These are phyloP conservation scores for Chiroxiphia lanceolata DNA, from an alignment of 2,797 vertebrate species.

Conservation along the genomic window DNA sequence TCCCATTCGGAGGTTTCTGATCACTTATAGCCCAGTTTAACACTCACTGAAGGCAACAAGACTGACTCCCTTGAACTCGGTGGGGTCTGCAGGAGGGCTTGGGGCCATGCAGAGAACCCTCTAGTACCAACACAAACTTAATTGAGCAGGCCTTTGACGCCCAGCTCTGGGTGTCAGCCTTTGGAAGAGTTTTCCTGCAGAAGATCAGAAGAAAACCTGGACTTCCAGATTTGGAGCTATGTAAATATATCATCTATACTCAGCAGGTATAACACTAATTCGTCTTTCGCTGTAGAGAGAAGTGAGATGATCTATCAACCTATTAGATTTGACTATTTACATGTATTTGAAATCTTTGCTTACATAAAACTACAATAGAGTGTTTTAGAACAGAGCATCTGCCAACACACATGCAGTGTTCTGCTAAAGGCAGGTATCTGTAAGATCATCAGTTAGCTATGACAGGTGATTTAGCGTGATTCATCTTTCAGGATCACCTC, in stretches of 20 bases:
- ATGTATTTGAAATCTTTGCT: conserved; percentile 26
- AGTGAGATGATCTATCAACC: neutral
- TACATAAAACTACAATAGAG: conserved; percentile 24
- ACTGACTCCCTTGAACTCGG: neutral
- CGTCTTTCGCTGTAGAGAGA: neutral
- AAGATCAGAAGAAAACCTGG: neutral
- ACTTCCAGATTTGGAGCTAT: neutral
- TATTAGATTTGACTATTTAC: neutral
- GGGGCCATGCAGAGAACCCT: neutral
- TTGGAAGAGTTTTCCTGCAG: neutral
- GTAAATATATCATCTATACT: neutral
- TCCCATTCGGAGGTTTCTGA: neutral
- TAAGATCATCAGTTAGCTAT: conserved; percentile 42
- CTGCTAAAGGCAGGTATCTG: conserved; percentile 11
- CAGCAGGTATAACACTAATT: neutral
- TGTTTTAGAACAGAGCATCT: conserved; percentile 32
- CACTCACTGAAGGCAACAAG: neutral
- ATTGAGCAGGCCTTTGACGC: neutral
- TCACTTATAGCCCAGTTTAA: neutral
- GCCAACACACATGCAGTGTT: neutral
- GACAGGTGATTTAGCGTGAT: conserved; percentile 64
- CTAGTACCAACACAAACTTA: neutral
- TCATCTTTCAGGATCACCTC: conserved; percentile 67
- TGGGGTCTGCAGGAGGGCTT: neutral
- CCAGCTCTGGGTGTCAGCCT: neutral